Conservation (phyloP, 2,113 vertebrate species). For the Microcebus murinus region DNA sequence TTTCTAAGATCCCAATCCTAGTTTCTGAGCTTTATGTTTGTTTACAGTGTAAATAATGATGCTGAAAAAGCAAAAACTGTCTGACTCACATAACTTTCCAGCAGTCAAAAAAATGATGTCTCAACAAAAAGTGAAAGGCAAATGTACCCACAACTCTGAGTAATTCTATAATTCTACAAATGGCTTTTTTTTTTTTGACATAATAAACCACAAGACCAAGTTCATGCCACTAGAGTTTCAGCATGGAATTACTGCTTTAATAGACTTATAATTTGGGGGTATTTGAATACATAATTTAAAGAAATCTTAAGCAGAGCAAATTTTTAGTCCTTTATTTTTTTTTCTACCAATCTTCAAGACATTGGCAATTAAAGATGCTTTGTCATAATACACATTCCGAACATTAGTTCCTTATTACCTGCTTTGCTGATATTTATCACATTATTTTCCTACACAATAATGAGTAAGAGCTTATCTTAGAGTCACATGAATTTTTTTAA, state of each 20-base stretch:
- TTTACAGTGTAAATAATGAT: conserved; percentile 11
- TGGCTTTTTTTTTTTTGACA: conserved; percentile 36
- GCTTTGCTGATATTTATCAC: background rate
- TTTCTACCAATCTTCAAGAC: background rate
- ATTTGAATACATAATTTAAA: conserved; percentile 21
- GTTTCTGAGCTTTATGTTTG: conserved; percentile 51
- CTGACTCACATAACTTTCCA: conserved; percentile 11
- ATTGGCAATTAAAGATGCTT: background rate
- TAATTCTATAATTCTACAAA: background rate
- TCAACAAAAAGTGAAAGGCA: conserved; percentile 43
- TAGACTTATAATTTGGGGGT: conserved; percentile 55
- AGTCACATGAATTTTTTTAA: background rate
- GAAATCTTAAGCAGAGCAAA: background rate
- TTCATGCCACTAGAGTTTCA: conserved; percentile 46
- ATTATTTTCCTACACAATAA: background rate
- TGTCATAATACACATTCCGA: background rate
- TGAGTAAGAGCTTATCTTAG: background rate
- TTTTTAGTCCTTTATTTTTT: background rate
- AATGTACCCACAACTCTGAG: conserved; percentile 6
- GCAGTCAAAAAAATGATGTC: conserved; percentile 42
- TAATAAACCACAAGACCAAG: conserved; percentile 56
- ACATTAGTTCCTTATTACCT: background rate
- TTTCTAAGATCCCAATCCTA: background rate
- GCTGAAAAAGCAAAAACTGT: conserved; percentile 10
- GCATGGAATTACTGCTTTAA: conserved; percentile 55